A percentile compares a stretch with the other conserved stretches of the same genome.
Evolutionary conservation across 1,140 invertebrate species (phyloP).

Genomic region (Psix sp.): DNA sequence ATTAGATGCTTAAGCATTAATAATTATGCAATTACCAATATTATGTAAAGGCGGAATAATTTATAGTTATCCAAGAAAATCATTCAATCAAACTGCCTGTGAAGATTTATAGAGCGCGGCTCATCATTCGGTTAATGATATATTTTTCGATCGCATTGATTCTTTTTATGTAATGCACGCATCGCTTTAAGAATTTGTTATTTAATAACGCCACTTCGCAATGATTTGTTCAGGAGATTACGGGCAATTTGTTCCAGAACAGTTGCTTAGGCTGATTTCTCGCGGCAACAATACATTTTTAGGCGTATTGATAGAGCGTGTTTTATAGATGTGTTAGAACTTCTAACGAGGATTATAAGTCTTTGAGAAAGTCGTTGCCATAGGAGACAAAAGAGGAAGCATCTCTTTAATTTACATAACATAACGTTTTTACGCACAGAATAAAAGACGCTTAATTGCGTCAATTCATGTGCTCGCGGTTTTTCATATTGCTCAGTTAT

Average conservation of each 20-base stretch:
- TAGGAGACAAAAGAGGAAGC: constrained; percentile 53
- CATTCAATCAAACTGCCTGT: too few species aligned
- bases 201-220: constrained; percentile 12
- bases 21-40: too few species aligned
- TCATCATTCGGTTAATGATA: not conserved
- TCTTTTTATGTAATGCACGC: not conserved
- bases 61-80: too few species aligned
- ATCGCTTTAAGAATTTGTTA: constrained; percentile 26
- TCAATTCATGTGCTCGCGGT: not conserved
- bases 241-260: constrained; percentile 41
- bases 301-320: constrained; percentile 37
- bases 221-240: constrained; percentile 28
- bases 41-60: too few species aligned
- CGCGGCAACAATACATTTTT: constrained; percentile 25
- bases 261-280: constrained; percentile 25
- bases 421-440: constrained; percentile 36
- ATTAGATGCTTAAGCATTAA: too few species aligned
- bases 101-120: too few species aligned
- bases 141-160: not conserved
- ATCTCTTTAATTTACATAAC: constrained; percentile 9
- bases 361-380: constrained; percentile 31
- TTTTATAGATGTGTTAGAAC: constrained; percentile 47
- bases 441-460: constrained; percentile 15
- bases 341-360: constrained; percentile 38
- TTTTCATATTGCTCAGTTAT: not conserved